A percentile compares a stretch with the other conserved stretches of the same genome.
phyloP scores from a whole-genome alignment of 2,797 vertebrate genomes.

The Phoebastria nigripes region DNA sequence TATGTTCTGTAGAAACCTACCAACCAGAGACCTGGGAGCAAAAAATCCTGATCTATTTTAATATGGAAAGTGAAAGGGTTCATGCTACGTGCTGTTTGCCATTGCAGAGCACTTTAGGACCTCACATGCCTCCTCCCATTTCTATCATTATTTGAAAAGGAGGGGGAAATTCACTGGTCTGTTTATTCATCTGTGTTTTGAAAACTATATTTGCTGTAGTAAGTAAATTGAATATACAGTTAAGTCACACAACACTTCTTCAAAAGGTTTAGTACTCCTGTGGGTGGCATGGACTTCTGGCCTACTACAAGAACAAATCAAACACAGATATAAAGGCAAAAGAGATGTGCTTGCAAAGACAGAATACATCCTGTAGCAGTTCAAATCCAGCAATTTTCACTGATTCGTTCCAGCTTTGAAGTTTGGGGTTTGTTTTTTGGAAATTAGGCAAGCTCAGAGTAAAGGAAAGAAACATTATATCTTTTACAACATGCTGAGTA shows the following conservation, averaged over 20 bases:
- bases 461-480: neutral
- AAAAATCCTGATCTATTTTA: neutral
- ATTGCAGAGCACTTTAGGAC: neutral
- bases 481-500: neutral
- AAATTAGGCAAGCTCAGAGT: neutral
- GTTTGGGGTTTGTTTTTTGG: neutral
- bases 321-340: neutral
- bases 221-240: neutral
- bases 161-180: neutral
- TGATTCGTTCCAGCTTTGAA: neutral
- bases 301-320: neutral
- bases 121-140: neutral
- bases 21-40: neutral
- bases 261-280: neutral
- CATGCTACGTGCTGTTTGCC: neutral
- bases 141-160: neutral
- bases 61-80: neutral
- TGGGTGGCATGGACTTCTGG: neutral
- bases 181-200: neutral
- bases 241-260: neutral
- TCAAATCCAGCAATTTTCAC: neutral
- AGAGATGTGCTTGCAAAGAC: neutral
- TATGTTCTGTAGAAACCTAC: neutral
- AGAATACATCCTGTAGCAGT: neutral
- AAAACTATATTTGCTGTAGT: neutral